These are phyloP conservation scores for Fregata magnificens DNA, from an alignment of 2,113 vertebrate genomes.

Conservation along the genomic window DNA sequence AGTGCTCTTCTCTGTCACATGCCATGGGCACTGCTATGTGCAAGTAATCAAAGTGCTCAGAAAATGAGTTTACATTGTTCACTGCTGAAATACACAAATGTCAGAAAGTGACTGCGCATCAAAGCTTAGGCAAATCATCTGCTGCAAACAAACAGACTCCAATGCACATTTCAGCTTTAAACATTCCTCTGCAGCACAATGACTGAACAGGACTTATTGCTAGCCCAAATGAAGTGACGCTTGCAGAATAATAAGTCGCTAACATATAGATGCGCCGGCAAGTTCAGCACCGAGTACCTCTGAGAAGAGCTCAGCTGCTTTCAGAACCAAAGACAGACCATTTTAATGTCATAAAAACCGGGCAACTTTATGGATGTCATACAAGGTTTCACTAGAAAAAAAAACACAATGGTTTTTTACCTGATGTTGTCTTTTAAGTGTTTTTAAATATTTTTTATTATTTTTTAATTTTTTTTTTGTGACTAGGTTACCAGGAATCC, in stretches of 20 bases:
- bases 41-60: constrained; percentile 79
- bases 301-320: background rate
- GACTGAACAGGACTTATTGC: constrained; percentile 64
- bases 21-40: constrained; percentile 77
- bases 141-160: constrained; percentile 79
- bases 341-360: background rate
- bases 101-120: constrained; percentile 81
- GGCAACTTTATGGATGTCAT: background rate
- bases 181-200: constrained; percentile 52
- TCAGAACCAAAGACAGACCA: background rate
- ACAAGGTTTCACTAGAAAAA: background rate
- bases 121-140: constrained; percentile 80
- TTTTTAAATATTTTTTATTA: background rate
- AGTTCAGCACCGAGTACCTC: background rate
- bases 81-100: constrained; percentile 82
- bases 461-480: background rate
- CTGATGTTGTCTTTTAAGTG: background rate
- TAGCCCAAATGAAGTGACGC: constrained; percentile 66
- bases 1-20: constrained; percentile 81
- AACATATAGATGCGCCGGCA: background rate
- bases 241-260: constrained; percentile 45
- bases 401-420: background rate
- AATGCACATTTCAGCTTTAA: constrained; percentile 66
- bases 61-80: constrained; percentile 83
- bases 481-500: background rate